Percentiles rank a stretch among this genome's conserved stretches.
These are phyloP conservation scores for Linnaemya tessellans DNA, from an alignment of 2,888 invertebrate species.

Conservation along the genomic window DNA sequence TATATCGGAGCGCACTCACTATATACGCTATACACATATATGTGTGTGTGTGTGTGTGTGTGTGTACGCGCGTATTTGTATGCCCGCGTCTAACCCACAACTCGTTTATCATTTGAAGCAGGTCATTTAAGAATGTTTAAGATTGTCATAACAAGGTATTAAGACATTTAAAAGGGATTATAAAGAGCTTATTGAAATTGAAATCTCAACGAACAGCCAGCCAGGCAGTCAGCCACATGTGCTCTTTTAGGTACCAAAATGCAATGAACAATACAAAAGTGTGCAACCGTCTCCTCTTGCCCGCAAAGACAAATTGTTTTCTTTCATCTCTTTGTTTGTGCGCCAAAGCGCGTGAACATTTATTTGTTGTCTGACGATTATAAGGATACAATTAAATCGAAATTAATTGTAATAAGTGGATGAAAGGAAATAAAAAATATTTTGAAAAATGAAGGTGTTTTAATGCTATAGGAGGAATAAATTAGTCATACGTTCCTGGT, in stretches of 20 bases:
- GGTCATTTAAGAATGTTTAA: slow-evolving; percentile 69
- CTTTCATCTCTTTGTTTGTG: slow-evolving; percentile 29
- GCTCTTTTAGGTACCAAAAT: slow-evolving; percentile 32
- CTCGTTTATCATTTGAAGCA: slow-evolving; percentile 61
- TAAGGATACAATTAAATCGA: slow-evolving; percentile 51
- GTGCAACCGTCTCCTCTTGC: slow-evolving; percentile 11
- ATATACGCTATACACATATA: neutral
- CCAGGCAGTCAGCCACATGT: neutral
- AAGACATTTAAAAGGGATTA: slow-evolving; percentile 72
- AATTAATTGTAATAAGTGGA: slow-evolving; percentile 47
- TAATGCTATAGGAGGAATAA: neutral
- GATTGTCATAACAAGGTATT: slow-evolving; percentile 72
- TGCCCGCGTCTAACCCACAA: slow-evolving; percentile 24
- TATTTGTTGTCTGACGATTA: slow-evolving; percentile 55
- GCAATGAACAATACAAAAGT: slow-evolving; percentile 19
- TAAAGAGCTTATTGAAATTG: slow-evolving; percentile 71
- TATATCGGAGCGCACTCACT: too few species aligned
- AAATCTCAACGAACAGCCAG: slow-evolving; percentile 54
- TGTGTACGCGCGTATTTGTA: too few species aligned
- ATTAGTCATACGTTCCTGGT: too few species aligned
- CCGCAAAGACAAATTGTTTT: slow-evolving; percentile 56
- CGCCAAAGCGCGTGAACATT: slow-evolving; percentile 44
- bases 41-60: neutral
- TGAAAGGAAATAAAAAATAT: neutral
- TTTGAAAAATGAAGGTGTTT: neutral